Percentiles rank a stretch among this genome's conserved stretches.
Evolutionary conservation across 2,888 invertebrate species (phyloP).

Genomic region (Campoplex capitator): DNA sequence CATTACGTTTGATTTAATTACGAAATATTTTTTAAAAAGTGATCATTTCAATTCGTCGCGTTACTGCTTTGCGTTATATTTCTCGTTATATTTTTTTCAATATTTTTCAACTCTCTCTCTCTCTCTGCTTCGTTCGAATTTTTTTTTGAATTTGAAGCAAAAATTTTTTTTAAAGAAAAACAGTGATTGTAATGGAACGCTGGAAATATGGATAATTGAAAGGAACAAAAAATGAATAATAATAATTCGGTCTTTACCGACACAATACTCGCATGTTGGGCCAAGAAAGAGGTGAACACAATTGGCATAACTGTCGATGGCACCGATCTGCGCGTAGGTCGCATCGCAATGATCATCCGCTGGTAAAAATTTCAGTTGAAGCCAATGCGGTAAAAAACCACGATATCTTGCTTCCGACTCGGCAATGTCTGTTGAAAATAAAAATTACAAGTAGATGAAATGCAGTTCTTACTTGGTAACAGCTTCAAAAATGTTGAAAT

Average conservation of each 20-base stretch:
- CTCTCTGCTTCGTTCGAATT: not conserved
- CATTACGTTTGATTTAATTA: not conserved
- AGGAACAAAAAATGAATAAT: not conserved
- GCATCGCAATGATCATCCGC: constrained; percentile 91
- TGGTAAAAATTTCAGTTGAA: constrained; percentile 87
- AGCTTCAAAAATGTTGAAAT: not conserved
- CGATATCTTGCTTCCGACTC: constrained; percentile 85
- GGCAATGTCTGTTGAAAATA: constrained; percentile 86
- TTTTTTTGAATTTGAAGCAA: not conserved
- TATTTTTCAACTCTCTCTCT: not conserved
- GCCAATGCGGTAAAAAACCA: constrained; percentile 87
- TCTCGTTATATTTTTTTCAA: too few relatives aligned
- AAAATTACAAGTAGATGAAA: too few relatives aligned
- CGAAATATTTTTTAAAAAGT: too few relatives aligned
- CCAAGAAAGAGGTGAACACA: constrained; percentile 93
- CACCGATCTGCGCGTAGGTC: constrained; percentile 89
- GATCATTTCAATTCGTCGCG: too few relatives aligned
- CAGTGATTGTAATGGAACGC: not conserved
- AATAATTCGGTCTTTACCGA: constrained; percentile 87
- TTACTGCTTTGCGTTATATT: too few relatives aligned
- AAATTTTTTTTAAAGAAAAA: not conserved
- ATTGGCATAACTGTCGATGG: constrained; percentile 90
- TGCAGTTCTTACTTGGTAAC: too few relatives aligned
- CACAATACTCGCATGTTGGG: constrained; percentile 92
- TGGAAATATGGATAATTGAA: not conserved